Evolutionary conservation across 1,140 invertebrate species (phyloP).

Genomic region (Bilobella aurantiaca): DNA sequence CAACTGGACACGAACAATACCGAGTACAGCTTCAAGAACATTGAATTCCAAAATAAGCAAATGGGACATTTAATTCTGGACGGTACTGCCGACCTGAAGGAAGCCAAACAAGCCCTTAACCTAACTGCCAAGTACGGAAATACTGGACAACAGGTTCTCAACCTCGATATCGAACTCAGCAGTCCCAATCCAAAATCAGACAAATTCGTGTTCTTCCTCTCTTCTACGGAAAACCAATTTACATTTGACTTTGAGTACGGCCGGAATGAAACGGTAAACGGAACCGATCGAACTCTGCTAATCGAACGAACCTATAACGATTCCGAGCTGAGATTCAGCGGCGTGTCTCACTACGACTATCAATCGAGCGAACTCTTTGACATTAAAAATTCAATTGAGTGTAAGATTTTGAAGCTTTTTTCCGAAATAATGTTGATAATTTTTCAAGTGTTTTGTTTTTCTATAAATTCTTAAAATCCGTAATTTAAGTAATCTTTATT

Average conservation of each 20-base stretch:
- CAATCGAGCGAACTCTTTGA: conserved; percentile 1
- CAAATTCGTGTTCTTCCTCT: conserved; percentile 20
- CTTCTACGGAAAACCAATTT: conserved; percentile 38
- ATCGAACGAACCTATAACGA: conserved; percentile 16
- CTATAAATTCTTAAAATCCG: background rate
- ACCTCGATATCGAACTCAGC: conserved; percentile 43
- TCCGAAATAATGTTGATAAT: too few relatives aligned
- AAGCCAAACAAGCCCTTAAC: conserved; percentile 26
- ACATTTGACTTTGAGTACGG: conserved; percentile 43
- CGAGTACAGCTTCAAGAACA: background rate
- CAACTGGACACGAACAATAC: conserved; percentile 40
- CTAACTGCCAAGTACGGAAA: conserved; percentile 37
- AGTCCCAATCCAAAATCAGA: conserved; percentile 34
- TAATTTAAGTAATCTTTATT: background rate
- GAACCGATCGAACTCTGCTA: conserved; percentile 8
- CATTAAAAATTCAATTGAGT: conserved; percentile 19
- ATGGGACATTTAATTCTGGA: conserved; percentile 36
- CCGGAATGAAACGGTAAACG: conserved; percentile 19
- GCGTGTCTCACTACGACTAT: conserved; percentile 7
- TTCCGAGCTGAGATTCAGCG: conserved; percentile 11
- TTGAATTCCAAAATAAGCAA: conserved; percentile 10
- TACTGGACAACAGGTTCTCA: conserved; percentile 45
- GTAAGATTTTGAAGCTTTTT: conserved; percentile 15
- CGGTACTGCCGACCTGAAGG: conserved; percentile 39
- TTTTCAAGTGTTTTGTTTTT: background rate